Conservation (phyloP, 2,797 vertebrate genomes). For the Macrochelys suwanniensis region DNA sequence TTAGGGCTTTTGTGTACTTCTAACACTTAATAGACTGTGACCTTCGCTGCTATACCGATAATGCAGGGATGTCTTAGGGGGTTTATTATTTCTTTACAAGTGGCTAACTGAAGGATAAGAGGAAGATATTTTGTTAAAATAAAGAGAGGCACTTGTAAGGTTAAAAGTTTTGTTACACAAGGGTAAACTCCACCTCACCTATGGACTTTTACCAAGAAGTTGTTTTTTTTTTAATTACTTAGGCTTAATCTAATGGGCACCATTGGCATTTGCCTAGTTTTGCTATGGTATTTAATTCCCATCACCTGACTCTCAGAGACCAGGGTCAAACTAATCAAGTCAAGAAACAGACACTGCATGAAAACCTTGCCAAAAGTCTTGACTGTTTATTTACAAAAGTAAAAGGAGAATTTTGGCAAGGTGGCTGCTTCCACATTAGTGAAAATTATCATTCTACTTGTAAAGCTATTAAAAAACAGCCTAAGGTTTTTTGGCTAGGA, state of each 20-base stretch:
- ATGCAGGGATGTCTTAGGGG: conserved; percentile 54
- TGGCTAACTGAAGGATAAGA: conserved; percentile 38
- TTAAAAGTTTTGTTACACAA: conserved; percentile 40
- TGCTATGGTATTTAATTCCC: conserved; percentile 36
- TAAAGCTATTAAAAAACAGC: not conserved
- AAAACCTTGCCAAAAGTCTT: conserved; percentile 43
- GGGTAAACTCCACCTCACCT: not conserved
- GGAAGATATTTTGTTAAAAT: conserved; percentile 23
- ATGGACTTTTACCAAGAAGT: conserved; percentile 27
- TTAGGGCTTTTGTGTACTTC: conserved; percentile 36
- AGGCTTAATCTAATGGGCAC: not conserved
- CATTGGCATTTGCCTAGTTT: not conserved
- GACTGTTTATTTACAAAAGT: conserved; percentile 21
- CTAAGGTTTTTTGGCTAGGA: not conserved
- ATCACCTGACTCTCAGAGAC: conserved; percentile 6
- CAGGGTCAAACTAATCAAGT: not conserved
- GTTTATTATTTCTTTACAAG: conserved; percentile 41
- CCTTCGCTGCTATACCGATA: conserved; percentile 18
- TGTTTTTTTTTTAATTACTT: not conserved
- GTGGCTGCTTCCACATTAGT: not conserved
- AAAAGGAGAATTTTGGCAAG: conserved; percentile 17
- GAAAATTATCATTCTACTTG: not conserved
- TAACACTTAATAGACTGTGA: conserved; percentile 48
- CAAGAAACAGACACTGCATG: conserved; percentile 51
- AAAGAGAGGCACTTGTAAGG: not conserved